Evolutionary conservation across 2,888 invertebrate genomes (phyloP).

Genomic region (Eristalinus sepulchralis): DNA sequence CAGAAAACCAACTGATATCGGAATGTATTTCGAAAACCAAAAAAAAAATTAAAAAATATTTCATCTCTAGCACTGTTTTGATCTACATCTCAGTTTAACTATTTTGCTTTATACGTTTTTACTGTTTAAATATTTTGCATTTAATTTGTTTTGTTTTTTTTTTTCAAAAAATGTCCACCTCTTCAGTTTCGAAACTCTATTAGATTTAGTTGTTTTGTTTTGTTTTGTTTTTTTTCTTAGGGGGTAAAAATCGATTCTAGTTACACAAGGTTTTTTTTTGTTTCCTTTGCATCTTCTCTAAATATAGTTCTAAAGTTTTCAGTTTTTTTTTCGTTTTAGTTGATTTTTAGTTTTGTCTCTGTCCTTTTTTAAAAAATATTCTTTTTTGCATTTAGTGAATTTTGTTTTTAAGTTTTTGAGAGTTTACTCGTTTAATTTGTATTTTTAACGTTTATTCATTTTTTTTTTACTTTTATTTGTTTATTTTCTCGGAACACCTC

Average conservation of each 20-base stretch:
- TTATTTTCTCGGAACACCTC: slow-evolving; percentile 81
- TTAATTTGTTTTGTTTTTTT: slow-evolving; percentile 22
- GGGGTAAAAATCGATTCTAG: slow-evolving; percentile 62
- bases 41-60: slow-evolving; percentile 3
- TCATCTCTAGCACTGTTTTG: slow-evolving; percentile 42
- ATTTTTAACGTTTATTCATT: slow-evolving; percentile 66
- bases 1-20: slow-evolving; percentile 28
- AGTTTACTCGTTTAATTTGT: slow-evolving; percentile 52
- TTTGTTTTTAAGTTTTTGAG: slow-evolving; percentile 31
- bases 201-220: slow-evolving; percentile 37
- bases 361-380: slow-evolving; percentile 62
- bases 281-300: slow-evolving; percentile 17
- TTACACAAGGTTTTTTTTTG: slow-evolving; percentile 31
- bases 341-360: slow-evolving; percentile 48
- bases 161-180: slow-evolving; percentile 33
- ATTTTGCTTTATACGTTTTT: neutral
- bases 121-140: slow-evolving; percentile 10
- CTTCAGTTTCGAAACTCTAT: slow-evolving; percentile 33
- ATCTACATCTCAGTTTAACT: slow-evolving; percentile 50
- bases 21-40: slow-evolving; percentile 52
- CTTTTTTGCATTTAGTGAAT: slow-evolving; percentile 30
- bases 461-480: slow-evolving; percentile 72
- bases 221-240: slow-evolving; percentile 41
- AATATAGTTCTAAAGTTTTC: slow-evolving; percentile 58
- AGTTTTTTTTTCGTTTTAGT: slow-evolving; percentile 24